Base-by-base conservation (phyloP, 1,140 invertebrate genomes). In the Monomorium pharaonis region DNA sequence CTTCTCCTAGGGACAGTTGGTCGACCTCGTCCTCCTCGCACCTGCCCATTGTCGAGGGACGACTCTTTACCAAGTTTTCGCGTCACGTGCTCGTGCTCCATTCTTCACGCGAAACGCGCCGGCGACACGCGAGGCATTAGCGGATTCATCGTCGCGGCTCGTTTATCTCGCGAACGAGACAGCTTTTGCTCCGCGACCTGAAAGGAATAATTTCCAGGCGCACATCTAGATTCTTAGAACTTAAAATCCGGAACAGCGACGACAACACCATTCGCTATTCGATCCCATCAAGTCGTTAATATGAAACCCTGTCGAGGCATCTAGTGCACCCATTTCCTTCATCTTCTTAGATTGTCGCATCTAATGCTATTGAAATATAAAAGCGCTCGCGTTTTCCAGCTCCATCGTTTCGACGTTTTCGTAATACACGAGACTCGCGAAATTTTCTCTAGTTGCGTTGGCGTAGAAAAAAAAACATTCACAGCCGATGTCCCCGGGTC, bases 101-200 rank as follows among this genome's bases (percentile, higher is more conserved):
- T 83, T 70, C 51, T 74, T 83, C 78, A 83, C 78, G 78, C 42
- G 33, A 42, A 74, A 74, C 78, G 42, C 67, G 78, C 27, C 67
- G 78, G 60, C 27, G 51, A 72, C 67, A 72, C 51, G 51, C 49
- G 33, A 37, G 37, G 65, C 78, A 83, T 83, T 83, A 74, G 67
- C 78, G 51, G 67, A 74, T 56, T 83, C 78, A 83, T 83, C 67
- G 67, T 83, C 65, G 67, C n/a, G 24, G 51, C 78, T 83, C 78
- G 51, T 83, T 83, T 83, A 83, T 83, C 78, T 83, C 78, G 67
- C 27, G 44, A 58, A 58, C 51, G 51, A 74, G 78, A 83, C 78
- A 74, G 78, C 67, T 58, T 72, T 44, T 74, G 78, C 78, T 83
- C 67, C 37, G 42, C 67, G 78, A 83, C 67, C 67, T 74, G 67